Conservation (phyloP, 1,140 invertebrate species). For the Drosophila kikkawai region DNA sequence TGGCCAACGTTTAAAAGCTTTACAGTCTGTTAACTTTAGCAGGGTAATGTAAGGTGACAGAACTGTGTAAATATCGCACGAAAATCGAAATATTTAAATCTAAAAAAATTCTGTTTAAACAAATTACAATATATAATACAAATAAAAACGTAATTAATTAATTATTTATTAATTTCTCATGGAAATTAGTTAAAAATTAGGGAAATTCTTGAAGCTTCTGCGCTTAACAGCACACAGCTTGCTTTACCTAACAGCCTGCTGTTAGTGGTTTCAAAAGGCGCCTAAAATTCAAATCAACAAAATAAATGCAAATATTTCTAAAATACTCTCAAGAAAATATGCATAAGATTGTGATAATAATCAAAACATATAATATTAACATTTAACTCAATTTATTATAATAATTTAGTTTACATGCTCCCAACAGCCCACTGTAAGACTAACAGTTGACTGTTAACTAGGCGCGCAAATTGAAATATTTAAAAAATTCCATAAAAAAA, state of each 20-base stretch:
- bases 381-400: too few species aligned
- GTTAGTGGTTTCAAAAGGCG: not conserved
- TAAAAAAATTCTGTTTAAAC: not conserved
- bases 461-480: constrained; percentile 9
- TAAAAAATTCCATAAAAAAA: not conserved
- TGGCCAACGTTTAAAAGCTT: not conserved
- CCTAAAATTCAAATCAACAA: not conserved
- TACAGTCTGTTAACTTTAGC: not conserved
- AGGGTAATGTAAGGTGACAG: not conserved
- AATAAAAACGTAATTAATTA: not conserved
- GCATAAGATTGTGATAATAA: not conserved
- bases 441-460: not conserved
- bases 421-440: not conserved
- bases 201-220: not conserved
- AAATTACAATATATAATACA: not conserved
- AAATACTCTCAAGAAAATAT: not conserved
- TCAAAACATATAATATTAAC: too few species aligned
- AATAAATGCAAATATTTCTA: not conserved
- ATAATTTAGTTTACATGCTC: not conserved
- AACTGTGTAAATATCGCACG: not conserved
- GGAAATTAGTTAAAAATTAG: not conserved
- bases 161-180: too few species aligned
- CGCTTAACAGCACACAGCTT: not conserved
- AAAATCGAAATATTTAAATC: not conserved
- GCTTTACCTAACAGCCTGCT: not conserved